Evolutionary conservation across 2,888 invertebrate species (phyloP), one percentile per base, ranked within the genome.

Genomic region (Caenorhabditis sp.): DNA sequence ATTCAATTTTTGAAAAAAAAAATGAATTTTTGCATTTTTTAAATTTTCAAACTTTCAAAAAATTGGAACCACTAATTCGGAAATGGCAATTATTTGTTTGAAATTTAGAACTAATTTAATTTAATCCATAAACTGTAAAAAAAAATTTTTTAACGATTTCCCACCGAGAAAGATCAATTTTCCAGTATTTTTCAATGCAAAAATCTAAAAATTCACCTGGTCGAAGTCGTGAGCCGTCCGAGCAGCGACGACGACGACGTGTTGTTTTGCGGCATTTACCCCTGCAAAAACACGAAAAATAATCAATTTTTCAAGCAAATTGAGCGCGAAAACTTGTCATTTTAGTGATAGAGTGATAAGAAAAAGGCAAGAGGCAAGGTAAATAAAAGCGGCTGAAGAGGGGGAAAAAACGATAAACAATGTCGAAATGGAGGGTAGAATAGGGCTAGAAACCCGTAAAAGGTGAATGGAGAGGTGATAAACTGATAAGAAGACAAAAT

Each of bases 251-350:
- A 82, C 62, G 81, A 76, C 58, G 84, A 78, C 58, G 79, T 77
- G 70, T 65, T 78, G 77, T 80, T 82, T 61, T 83, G 67, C 64
- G 86, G 86, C 86, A 86, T 86, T 81, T 82, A 78, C 78, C 82
- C 82, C 82, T 77, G 71, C 65, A 82, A 37, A 11, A 51, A n/a
- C n/a, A n/a, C n/a, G n/a, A 37, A 18, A 1, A 20, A 26, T 18
- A 40, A 6, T n/a, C n/a, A n/a, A n/a, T n/a, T n/a, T n/a, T n/a
- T n/a, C n/a, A 40, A 35, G 35, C n/a, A 8, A 5, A 15, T 50
- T 65, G 11, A 6, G n/a, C 1, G 3, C 6, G 37, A 35, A 35
- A 35, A 40, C 15, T 13, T 3, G 9, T 4, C 32, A 32, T 47
- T n/a, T 56, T 53, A 40, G 6, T 2, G 40, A 40, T 2, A 40